A percentile compares a stretch with the other conserved stretches of the same genome.
Evolutionary conservation across 2,888 invertebrate genomes (phyloP).

Genomic region (Lochmaea capreae): DNA sequence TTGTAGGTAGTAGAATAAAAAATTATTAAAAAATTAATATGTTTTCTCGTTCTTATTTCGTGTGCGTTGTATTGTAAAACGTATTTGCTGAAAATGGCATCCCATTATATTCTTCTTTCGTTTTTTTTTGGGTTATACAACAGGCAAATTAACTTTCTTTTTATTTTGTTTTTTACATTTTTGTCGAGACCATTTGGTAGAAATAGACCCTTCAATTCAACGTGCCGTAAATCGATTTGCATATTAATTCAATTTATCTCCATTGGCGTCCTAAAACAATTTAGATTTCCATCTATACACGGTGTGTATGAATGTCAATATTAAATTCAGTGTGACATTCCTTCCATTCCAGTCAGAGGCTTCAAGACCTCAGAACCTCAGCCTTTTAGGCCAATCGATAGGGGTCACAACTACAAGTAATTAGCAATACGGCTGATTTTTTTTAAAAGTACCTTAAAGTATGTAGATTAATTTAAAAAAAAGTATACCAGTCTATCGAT

Average conservation of each 20-base stretch:
- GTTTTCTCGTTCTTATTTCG: constrained; percentile 21
- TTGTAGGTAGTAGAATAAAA: constrained; percentile 9
- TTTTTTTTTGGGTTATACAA: constrained; percentile 29
- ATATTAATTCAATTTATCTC: neutral
- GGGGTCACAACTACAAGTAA: too few relatives aligned
- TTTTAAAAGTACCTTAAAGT: too few relatives aligned
- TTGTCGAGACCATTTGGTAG: constrained; percentile 19
- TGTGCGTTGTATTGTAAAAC: constrained; percentile 32
- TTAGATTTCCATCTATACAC: too few relatives aligned
- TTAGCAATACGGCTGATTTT: too few relatives aligned
- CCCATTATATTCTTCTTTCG: constrained; percentile 36
- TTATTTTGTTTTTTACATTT: constrained; percentile 24
- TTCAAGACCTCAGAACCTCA: too few relatives aligned
- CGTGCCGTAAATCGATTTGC: constrained; percentile 11
- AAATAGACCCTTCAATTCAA: constrained; percentile 19
- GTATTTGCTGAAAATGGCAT: constrained; percentile 44
- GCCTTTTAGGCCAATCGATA: too few relatives aligned
- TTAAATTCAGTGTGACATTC: neutral
- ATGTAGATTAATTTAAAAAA: too few relatives aligned
- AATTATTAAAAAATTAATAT: constrained; percentile 23
- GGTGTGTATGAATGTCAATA: neutral
- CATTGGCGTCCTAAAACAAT: constrained; percentile 1
- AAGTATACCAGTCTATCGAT: too few relatives aligned
- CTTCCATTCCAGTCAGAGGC: too few relatives aligned
- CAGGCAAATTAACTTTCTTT: constrained; percentile 39